These are phyloP conservation scores for Cistogaster globosa DNA, from an alignment of 2,888 invertebrate species.

Conservation along the genomic window DNA sequence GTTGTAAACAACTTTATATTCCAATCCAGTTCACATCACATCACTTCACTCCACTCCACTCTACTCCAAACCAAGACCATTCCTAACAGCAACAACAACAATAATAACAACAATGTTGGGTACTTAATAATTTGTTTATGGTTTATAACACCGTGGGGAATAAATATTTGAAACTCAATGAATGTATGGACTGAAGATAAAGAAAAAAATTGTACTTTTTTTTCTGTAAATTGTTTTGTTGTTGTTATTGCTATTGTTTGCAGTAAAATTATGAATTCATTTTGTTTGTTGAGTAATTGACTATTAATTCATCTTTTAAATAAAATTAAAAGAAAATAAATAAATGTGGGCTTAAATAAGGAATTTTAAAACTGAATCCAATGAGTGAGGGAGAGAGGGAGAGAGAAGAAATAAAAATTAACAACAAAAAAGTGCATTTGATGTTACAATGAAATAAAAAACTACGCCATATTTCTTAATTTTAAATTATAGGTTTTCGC, in stretches of 20 bases:
- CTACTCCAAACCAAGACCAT: background rate
- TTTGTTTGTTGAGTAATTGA: constrained; percentile 30
- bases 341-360: constrained; percentile 19
- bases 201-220: background rate
- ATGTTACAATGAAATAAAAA: background rate
- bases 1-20: constrained; percentile 54
- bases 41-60: constrained; percentile 17
- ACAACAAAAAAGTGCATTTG: constrained; percentile 6
- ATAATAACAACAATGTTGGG: constrained; percentile 45
- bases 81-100: background rate
- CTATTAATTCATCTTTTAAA: background rate
- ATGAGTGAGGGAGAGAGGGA: too few species aligned
- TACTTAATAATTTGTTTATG: constrained; percentile 69
- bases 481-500: constrained; percentile 46
- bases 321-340: background rate
- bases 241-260: background rate
- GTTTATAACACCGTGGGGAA: constrained; percentile 61
- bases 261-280: constrained; percentile 12
- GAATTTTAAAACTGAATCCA: background rate
- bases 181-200: constrained; percentile 1
- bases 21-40: constrained; percentile 2
- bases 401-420: background rate
- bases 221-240: too few species aligned
- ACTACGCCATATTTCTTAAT: constrained; percentile 41
- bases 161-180: constrained; percentile 37